Percentiles rank a stretch among this genome's conserved stretches.
These are phyloP conservation scores for Sinodicranocentrus sp. DNA, from an alignment of 2,888 invertebrate genomes.

Conservation along the genomic window DNA sequence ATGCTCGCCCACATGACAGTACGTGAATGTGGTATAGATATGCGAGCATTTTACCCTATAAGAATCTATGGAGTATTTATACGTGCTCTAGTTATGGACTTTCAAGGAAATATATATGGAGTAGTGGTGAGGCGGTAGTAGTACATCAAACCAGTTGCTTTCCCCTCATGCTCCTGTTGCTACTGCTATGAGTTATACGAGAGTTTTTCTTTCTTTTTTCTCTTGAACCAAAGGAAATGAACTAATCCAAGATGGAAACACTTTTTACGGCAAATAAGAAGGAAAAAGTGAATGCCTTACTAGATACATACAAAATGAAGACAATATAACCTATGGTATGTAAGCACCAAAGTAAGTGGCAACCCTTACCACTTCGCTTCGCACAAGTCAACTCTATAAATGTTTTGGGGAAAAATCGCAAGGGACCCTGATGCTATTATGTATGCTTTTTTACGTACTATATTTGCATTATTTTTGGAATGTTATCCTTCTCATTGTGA, in stretches of 20 bases:
- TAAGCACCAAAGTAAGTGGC: constrained; percentile 7
- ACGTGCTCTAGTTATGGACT: constrained; percentile 49
- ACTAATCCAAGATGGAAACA: constrained; percentile 63
- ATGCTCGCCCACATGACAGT: constrained; percentile 60
- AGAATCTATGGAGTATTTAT: neutral
- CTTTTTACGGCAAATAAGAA: constrained; percentile 65
- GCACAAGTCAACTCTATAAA: constrained; percentile 51
- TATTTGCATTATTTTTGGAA: constrained; percentile 34
- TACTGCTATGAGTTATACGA: constrained; percentile 10
- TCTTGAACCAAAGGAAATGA: constrained; percentile 50
- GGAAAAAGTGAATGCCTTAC: constrained; percentile 35
- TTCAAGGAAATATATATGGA: neutral
- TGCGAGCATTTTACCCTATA: neutral
- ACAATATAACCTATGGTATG: neutral
- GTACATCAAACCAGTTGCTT: constrained; percentile 60
- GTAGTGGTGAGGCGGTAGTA: constrained; percentile 19
- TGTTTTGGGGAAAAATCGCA: constrained; percentile 53
- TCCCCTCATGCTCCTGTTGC: constrained; percentile 55
- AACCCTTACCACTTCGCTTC: constrained; percentile 34
- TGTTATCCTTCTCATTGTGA: constrained; percentile 11
- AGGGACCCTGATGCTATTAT: constrained; percentile 53
- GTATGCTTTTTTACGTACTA: constrained; percentile 21
- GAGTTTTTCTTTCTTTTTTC: constrained; percentile 8
- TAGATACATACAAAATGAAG: neutral
- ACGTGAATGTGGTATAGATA: constrained; percentile 46